Conservation (phyloP, 2,113 vertebrate genomes). For the Tragelaphus strepsiceros region DNA sequence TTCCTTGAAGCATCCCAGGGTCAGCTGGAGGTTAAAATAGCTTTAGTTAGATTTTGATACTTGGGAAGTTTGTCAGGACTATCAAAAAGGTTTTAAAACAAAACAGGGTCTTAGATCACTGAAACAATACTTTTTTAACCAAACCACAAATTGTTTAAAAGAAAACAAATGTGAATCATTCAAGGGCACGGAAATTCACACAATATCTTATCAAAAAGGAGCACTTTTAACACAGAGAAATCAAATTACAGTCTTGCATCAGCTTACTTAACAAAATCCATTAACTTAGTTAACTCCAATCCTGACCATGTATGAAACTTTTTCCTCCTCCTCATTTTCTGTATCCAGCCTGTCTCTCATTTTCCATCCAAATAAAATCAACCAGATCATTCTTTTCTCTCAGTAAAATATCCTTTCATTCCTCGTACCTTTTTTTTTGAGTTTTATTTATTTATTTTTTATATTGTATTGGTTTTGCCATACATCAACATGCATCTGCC, state of each 20-base stretch:
- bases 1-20: neutral
- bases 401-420: neutral
- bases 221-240: neutral
- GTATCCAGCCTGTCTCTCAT: neutral
- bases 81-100: neutral
- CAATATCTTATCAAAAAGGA: neutral
- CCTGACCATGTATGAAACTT: neutral
- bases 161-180: neutral
- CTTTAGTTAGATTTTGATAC: neutral
- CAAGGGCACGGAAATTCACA: neutral
- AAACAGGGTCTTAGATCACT: neutral
- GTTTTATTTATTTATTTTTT: no score
- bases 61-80: neutral
- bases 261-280: neutral
- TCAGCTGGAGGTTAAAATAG: neutral
- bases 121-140: neutral
- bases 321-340: neutral
- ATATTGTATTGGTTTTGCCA: no score
- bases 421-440: neutral
- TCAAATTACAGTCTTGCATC: neutral
- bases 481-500: no score
- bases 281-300: neutral
- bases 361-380: neutral
- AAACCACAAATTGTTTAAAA: neutral
- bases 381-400: neutral